These are phyloP conservation scores for Canis aureus DNA, from an alignment of 2,113 vertebrate genomes.

Conservation along the genomic window DNA sequence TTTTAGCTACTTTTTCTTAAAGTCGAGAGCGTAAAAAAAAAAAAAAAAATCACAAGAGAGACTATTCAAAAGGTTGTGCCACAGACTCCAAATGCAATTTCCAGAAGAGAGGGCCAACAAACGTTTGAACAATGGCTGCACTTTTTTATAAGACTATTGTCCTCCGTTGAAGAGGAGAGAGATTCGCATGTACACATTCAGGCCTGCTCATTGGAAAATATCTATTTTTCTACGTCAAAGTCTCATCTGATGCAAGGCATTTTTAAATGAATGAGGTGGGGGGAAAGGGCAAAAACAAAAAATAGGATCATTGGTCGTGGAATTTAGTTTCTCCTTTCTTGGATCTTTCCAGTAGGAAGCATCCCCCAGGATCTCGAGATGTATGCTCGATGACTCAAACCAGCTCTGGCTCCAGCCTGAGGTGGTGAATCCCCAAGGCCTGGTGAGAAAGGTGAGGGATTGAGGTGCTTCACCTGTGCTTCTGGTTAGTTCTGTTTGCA, in stretches of 20 bases:
- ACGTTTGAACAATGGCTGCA: too few species aligned
- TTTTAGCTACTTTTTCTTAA: neutral
- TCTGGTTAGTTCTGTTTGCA: neutral
- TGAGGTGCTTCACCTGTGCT: too few species aligned
- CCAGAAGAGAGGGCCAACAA: neutral
- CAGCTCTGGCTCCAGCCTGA: neutral
- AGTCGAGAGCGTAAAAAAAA: neutral
- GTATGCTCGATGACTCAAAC: neutral
- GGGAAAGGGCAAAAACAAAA: neutral
- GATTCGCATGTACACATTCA: neutral
- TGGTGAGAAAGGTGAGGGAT: neutral
- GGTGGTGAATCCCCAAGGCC: neutral
- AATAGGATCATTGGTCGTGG: neutral
- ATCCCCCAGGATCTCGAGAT: accelerated
- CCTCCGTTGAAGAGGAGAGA: neutral
- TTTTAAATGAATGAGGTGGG: neutral
- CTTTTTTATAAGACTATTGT: neutral
- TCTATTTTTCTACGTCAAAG: neutral
- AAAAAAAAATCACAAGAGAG: neutral
- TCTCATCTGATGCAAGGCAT: neutral
- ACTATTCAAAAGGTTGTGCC: neutral
- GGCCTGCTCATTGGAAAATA: neutral
- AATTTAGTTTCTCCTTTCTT: neutral
- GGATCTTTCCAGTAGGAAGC: neutral
- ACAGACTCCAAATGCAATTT: neutral